Percentiles rank a stretch among this genome's conserved stretches.
Evolutionary conservation across 2,888 invertebrate genomes (phyloP).

Genomic region (Odontomyia ornata): DNA sequence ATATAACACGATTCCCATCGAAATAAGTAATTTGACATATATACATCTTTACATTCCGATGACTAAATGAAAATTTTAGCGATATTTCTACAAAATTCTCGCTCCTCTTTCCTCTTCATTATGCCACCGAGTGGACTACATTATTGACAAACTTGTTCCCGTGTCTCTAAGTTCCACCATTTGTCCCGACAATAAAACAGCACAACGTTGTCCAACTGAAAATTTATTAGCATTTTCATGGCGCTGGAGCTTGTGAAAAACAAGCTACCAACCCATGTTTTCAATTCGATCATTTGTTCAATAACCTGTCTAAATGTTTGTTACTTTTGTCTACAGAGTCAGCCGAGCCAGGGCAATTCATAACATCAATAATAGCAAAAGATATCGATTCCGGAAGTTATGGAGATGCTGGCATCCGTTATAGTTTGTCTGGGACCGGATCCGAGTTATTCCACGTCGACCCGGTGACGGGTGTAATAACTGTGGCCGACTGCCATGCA

Average conservation of each 20-base stretch:
- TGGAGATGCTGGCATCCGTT: slow-evolving; percentile 85
- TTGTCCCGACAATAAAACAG: background rate
- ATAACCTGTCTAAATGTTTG: slow-evolving; percentile 24
- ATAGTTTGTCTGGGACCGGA: slow-evolving; percentile 83
- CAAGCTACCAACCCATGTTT: background rate
- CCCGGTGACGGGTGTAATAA: slow-evolving; percentile 80
- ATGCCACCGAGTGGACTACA: background rate
- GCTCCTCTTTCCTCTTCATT: too few species aligned
- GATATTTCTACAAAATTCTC: background rate
- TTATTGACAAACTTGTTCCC: background rate
- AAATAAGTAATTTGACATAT: too few species aligned
- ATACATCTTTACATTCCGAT: background rate
- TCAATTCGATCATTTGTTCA: background rate
- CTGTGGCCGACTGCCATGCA: slow-evolving; percentile 77
- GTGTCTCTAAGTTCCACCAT: background rate
- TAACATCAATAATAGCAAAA: slow-evolving; percentile 80
- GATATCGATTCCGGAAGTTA: slow-evolving; percentile 85
- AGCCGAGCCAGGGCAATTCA: slow-evolving; percentile 67
- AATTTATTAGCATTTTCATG: background rate
- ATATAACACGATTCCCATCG: too few species aligned
- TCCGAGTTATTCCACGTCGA: slow-evolving; percentile 84
- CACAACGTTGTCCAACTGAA: background rate
- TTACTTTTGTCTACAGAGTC: slow-evolving; percentile 54
- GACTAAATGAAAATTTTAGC: background rate
- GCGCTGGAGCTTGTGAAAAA: background rate